Evolutionary conservation across 2,113 vertebrate species (phyloP).

Genomic region (Strix aluco): DNA sequence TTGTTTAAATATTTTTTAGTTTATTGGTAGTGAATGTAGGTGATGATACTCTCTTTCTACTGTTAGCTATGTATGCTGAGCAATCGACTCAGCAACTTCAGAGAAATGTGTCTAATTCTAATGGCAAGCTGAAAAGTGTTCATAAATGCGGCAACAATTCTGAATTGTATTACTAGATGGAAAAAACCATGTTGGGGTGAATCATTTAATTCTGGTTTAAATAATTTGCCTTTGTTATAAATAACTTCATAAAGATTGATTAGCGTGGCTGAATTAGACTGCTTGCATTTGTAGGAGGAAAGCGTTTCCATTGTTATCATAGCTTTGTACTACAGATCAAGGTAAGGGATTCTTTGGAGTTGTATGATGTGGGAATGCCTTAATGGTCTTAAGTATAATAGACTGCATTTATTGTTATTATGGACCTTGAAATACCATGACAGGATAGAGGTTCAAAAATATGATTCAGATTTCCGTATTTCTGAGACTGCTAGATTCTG

Average conservation of each 20-base stretch:
- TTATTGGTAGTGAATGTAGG: background rate
- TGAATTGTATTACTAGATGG: background rate
- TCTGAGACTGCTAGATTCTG: background rate
- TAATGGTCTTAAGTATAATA: background rate
- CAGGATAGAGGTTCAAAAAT: background rate
- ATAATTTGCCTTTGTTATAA: conserved; percentile 8
- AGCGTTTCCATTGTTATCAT: background rate
- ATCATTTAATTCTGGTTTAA: background rate
- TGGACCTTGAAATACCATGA: background rate
- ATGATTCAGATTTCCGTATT: background rate
- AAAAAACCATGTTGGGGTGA: background rate
- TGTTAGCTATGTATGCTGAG: background rate
- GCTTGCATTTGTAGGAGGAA: conserved; percentile 13
- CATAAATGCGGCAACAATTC: background rate
- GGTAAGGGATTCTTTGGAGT: background rate
- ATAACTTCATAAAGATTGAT: background rate
- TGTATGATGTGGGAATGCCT: background rate
- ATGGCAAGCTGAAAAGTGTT: background rate
- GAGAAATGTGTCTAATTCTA: background rate
- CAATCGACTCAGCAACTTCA: background rate
- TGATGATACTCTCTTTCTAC: background rate
- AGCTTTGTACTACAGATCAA: background rate
- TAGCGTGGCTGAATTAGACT: background rate
- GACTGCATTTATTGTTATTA: background rate
- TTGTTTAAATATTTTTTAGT: background rate